These are phyloP conservation scores for Nettapus auritus DNA, from an alignment of 2,113 vertebrate species.

Conservation along the genomic window DNA sequence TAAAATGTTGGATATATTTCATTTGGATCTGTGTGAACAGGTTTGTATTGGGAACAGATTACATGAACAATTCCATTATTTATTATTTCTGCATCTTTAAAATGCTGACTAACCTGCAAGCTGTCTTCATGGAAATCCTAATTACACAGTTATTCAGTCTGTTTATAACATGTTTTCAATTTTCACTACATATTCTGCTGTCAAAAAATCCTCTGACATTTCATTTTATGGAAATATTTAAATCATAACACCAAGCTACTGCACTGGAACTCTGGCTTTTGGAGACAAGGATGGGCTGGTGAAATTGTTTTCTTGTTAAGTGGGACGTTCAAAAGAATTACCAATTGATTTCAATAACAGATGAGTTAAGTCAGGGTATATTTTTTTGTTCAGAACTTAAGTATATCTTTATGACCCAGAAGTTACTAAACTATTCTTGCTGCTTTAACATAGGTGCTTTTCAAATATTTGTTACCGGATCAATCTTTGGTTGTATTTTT, in stretches of 20 bases:
- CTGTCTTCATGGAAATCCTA: conserved; percentile 44
- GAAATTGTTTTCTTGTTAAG: conserved; percentile 25
- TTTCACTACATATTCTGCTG: conserved; percentile 65
- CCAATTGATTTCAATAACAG: background rate
- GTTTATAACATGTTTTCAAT: conserved; percentile 65
- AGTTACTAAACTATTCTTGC: background rate
- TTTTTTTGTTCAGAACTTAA: background rate
- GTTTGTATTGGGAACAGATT: conserved; percentile 12
- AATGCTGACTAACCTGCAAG: conserved; percentile 39
- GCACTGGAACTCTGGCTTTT: conserved; percentile 30
- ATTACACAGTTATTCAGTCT: conserved; percentile 43
- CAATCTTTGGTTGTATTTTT: background rate
- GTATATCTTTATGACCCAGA: background rate
- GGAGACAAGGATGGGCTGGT: background rate
- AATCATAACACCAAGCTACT: conserved; percentile 40
- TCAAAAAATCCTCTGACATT: conserved; percentile 49
- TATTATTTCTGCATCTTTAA: conserved; percentile 60
- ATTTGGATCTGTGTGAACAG: background rate
- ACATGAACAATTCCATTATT: conserved; percentile 32
- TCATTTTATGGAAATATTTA: conserved; percentile 66
- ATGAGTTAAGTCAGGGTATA: background rate
- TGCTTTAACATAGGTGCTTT: background rate
- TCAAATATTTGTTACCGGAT: background rate
- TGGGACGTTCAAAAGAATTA: conserved; percentile 23
- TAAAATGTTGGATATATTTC: background rate